These are phyloP conservation scores for Noctua pronuba DNA, from an alignment of 2,888 invertebrate genomes.

Conservation along the genomic window DNA sequence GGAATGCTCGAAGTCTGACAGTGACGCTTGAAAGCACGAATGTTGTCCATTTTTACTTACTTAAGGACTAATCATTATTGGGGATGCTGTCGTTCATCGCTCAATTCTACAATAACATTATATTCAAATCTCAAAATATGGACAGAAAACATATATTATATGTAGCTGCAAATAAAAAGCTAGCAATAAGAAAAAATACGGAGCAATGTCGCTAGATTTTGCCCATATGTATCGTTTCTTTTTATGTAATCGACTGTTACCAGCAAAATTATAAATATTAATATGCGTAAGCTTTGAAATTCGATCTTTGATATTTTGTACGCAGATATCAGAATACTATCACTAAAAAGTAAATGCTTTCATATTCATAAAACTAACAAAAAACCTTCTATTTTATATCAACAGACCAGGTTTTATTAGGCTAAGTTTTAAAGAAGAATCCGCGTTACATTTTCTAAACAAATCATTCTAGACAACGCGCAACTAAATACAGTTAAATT, in stretches of 20 bases:
- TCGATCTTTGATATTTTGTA: slow-evolving; percentile 1
- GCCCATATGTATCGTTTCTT: not conserved
- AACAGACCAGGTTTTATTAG: not conserved
- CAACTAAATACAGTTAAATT: not conserved
- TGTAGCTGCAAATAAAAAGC: not conserved
- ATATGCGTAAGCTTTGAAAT: not conserved
- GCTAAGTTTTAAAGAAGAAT: not conserved
- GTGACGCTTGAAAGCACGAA: not conserved
- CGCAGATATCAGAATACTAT: not conserved
- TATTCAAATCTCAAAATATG: not conserved
- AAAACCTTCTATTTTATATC: not conserved
- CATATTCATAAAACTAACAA: not conserved
- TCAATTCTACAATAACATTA: not conserved
- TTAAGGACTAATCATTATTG: not conserved
- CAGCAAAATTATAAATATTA: slow-evolving; percentile 1
- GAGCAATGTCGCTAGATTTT: not conserved
- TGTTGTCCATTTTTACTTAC: not conserved
- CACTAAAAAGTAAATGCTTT: not conserved
- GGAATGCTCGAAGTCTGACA: not conserved
- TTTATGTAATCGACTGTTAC: not conserved
- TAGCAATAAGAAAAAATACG: not conserved
- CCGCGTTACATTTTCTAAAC: not conserved
- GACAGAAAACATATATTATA: not conserved
- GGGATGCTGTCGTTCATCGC: not conserved
- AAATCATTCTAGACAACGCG: not conserved